phyloP scores from a whole-genome alignment of 2,113 vertebrate genomes.

The Arothron firmamentum region DNA sequence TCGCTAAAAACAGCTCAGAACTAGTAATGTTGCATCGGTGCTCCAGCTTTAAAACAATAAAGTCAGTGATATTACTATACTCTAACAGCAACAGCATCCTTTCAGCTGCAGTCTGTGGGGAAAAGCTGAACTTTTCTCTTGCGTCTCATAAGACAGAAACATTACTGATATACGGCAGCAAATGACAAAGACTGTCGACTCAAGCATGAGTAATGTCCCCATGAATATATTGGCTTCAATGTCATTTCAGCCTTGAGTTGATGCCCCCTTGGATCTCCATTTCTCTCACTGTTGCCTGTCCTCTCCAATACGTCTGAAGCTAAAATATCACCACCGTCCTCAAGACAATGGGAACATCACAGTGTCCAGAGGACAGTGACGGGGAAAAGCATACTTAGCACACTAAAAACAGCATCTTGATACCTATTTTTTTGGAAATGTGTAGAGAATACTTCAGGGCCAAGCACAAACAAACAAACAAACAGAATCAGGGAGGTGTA shows the following conservation, averaged over 20 bases:
- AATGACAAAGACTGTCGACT: slow-evolving; percentile 13
- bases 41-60: neutral
- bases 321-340: neutral
- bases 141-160: slow-evolving; percentile 12
- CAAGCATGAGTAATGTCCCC: slow-evolving; percentile 16
- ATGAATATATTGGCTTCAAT: slow-evolving; percentile 33
- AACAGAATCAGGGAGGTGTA: slow-evolving; percentile 1
- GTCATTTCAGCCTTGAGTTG: slow-evolving; percentile 14
- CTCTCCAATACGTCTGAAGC: neutral
- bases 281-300: slow-evolving; percentile 7
- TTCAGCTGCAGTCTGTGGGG: neutral
- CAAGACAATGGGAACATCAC: too few species aligned
- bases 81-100: neutral
- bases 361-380: too few species aligned
- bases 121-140: neutral
- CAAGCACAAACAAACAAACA: slow-evolving; percentile 14
- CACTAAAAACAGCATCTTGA: too few species aligned
- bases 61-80: neutral
- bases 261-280: slow-evolving; percentile 17
- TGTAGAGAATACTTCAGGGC: slow-evolving; percentile 6
- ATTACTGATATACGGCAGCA: slow-evolving; percentile 5
- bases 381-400: too few species aligned
- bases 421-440: too few species aligned
- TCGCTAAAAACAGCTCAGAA: neutral
- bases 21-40: neutral